Evolutionary conservation across 2,888 invertebrate species (phyloP).

Genomic region (Euplexia lucipara): DNA sequence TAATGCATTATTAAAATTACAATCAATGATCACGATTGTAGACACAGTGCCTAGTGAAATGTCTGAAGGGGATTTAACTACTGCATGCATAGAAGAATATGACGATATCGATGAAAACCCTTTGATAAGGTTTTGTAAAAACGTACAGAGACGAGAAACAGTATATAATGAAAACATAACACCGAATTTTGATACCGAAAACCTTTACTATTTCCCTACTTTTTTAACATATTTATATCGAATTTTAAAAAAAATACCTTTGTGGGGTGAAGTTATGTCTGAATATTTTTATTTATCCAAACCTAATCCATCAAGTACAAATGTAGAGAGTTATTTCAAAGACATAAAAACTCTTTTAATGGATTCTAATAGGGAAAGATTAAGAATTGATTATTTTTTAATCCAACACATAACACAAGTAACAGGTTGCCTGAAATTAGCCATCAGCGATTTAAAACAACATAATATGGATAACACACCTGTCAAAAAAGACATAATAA

Average conservation of each 20-base stretch:
- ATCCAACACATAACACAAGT: conserved; percentile 7
- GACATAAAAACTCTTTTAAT: conserved; percentile 24
- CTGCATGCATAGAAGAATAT: conserved; percentile 8
- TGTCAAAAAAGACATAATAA: conserved; percentile 10
- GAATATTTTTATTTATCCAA: conserved; percentile 19
- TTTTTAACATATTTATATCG: conserved; percentile 11
- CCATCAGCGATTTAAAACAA: conserved; percentile 13
- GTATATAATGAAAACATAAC: conserved; percentile 8
- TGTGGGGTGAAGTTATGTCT: conserved; percentile 14
- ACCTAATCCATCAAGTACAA: conserved; percentile 24
- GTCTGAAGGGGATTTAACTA: conserved; percentile 4
- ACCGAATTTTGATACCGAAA: conserved; percentile 4
- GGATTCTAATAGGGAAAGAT: conserved; percentile 20
- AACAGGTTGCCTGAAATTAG: conserved; percentile 14
- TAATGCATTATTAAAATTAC: conserved; percentile 6
- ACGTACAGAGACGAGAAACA: conserved; percentile 16
- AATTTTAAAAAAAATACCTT: conserved; percentile 17
- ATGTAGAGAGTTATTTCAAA: conserved; percentile 26
- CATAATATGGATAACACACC: conserved; percentile 9
- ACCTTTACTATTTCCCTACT: conserved; percentile 20
- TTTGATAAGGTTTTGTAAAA: conserved; percentile 14
- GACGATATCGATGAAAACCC: conserved; percentile 9
- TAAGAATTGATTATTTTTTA: conserved; percentile 13
- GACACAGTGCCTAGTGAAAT: conserved; percentile 4
- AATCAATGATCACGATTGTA: conserved; percentile 6